Evolutionary conservation across 2,888 invertebrate species (phyloP).

Genomic region (Syritta pipiens): DNA sequence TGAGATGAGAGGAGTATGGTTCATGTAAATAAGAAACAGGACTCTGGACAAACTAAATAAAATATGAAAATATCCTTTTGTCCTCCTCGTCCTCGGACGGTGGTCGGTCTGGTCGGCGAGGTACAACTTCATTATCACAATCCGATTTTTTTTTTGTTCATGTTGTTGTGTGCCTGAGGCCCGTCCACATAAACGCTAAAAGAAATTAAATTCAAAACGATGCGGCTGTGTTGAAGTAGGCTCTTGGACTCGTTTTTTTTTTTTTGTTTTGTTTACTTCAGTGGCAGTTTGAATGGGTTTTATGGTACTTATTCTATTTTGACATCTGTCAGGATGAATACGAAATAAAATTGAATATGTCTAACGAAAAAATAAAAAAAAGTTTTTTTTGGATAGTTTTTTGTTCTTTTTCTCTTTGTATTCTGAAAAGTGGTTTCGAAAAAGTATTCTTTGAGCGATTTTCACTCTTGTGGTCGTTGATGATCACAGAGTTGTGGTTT

Average conservation of each 20-base stretch:
- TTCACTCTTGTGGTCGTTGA: no score
- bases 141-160: conserved; percentile 18
- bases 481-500: no score
- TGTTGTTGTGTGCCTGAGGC: not conserved
- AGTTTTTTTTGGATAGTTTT: no score
- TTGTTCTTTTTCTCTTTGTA: no score
- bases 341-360: not conserved
- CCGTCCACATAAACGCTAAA: not conserved
- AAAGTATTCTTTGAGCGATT: no score
- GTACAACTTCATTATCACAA: conserved; percentile 24
- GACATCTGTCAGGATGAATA: not conserved
- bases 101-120: not conserved
- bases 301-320: not conserved
- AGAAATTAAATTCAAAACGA: conserved; percentile 26
- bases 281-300: conserved; percentile 4
- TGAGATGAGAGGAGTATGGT: conserved; percentile 8
- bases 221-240: conserved; percentile 7
- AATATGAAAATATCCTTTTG: conserved; percentile 49
- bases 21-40: conserved; percentile 32
- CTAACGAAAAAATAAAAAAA: no score
- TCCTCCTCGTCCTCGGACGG: not conserved
- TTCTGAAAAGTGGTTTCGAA: no score
- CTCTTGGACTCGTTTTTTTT: conserved; percentile 7
- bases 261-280: conserved; percentile 1
- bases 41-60: conserved; percentile 45